phyloP scores from a whole-genome alignment of 2,113 vertebrate genomes.

The Daboia siamensis region DNA sequence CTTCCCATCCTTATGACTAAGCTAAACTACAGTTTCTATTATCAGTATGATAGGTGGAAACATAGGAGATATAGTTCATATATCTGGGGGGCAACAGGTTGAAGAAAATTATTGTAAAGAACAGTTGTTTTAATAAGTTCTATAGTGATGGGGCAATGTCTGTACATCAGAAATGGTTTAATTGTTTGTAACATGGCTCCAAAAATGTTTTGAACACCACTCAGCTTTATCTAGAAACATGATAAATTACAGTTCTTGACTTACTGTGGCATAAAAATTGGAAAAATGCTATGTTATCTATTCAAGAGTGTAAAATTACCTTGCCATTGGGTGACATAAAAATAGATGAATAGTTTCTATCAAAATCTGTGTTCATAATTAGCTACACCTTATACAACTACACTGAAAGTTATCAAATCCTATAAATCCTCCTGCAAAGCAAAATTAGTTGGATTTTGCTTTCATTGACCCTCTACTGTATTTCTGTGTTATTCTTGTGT shows the following conservation, averaged over 20 bases:
- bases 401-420: background rate
- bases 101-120: background rate
- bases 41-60: background rate
- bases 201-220: background rate
- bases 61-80: background rate
- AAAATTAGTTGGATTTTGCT: background rate
- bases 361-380: background rate
- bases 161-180: background rate
- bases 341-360: slow-evolving; percentile 3
- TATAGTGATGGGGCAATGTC: background rate
- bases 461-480: background rate
- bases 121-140: background rate
- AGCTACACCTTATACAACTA: background rate
- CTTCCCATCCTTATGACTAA: background rate
- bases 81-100: background rate
- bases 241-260: background rate
- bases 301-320: background rate
- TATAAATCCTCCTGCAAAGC: background rate
- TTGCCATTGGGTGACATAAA: slow-evolving; percentile 3
- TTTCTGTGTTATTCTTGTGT: background rate
- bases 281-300: background rate
- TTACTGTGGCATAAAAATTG: background rate
- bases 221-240: background rate
- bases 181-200: background rate
- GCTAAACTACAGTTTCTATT: background rate